Conservation (phyloP, 2,797 vertebrate species). For the Epinephelus malabaricus region DNA sequence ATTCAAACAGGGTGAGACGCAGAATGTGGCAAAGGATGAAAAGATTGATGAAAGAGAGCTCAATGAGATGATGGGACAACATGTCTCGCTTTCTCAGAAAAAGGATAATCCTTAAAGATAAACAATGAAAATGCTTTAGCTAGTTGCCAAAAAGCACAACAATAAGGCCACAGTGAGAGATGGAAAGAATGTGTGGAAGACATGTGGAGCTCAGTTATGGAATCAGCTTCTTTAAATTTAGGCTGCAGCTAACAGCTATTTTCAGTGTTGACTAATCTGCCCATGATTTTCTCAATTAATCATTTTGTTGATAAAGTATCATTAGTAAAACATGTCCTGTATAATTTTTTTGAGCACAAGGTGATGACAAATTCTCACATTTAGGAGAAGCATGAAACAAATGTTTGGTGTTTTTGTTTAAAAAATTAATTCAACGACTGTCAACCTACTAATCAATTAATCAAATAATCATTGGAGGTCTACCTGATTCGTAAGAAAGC, state of each 20-base stretch:
- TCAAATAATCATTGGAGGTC: too few species aligned
- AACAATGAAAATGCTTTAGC: conserved; percentile 1
- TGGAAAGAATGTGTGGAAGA: background rate
- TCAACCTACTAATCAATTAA: too few species aligned
- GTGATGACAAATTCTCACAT: too few species aligned
- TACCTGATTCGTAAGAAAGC: background rate
- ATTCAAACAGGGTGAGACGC: conserved; percentile 19
- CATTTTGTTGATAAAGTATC: too few species aligned
- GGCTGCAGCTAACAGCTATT: too few species aligned
- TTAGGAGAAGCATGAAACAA: too few species aligned
- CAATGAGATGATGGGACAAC: background rate
- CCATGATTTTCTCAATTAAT: too few species aligned
- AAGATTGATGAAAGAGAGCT: conserved; percentile 11
- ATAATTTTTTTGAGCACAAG: too few species aligned
- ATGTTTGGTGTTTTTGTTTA: too few species aligned
- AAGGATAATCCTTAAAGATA: conserved; percentile 1
- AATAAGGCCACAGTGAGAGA: background rate
- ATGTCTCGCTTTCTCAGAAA: background rate
- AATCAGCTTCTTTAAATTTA: background rate
- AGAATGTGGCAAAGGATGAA: conserved; percentile 28
- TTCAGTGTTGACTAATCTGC: too few species aligned
- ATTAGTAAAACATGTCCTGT: too few species aligned
- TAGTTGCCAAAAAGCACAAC: background rate
- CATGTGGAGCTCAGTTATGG: background rate
- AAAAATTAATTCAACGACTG: too few species aligned